Conservation (phyloP, 2,113 vertebrate genomes). For the Aplodontia rufa region DNA sequence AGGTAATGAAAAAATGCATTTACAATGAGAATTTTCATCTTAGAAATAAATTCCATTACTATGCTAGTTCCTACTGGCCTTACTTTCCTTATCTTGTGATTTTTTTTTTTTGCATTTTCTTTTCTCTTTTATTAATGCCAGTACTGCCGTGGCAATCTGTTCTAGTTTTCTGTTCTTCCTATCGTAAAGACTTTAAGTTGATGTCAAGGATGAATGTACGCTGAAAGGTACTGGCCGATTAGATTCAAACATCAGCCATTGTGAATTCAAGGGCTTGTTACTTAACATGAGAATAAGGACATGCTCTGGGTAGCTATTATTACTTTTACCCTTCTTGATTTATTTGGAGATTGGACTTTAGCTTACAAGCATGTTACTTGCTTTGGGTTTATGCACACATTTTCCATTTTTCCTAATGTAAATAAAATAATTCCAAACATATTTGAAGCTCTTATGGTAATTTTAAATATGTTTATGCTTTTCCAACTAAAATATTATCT, state of each 20-base stretch:
- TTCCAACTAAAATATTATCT: not conserved
- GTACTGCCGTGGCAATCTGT: not conserved
- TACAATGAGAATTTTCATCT: not conserved
- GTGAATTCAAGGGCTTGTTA: not conserved
- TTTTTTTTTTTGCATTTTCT: not conserved
- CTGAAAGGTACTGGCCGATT: not conserved
- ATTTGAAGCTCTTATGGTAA: not conserved
- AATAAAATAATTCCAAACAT: not conserved
- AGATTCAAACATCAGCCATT: not conserved
- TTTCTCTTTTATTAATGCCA: not conserved
- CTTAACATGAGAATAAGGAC: not conserved
- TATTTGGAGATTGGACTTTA: not conserved
- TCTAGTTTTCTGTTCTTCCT: constrained; percentile 10
- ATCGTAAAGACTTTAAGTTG: not conserved
- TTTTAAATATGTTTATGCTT: not conserved
- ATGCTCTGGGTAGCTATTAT: not conserved
- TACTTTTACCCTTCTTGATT: not conserved
- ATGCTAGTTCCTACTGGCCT: not conserved
- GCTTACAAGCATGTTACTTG: not conserved
- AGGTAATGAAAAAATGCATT: not conserved
- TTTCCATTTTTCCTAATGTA: not conserved
- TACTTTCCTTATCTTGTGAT: constrained; percentile 9
- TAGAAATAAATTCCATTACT: not conserved
- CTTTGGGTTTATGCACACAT: not conserved
- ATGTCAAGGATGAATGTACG: not conserved